Evolutionary conservation across 2,113 vertebrate genomes (phyloP).

Genomic region (Amblyornis subalaris): DNA sequence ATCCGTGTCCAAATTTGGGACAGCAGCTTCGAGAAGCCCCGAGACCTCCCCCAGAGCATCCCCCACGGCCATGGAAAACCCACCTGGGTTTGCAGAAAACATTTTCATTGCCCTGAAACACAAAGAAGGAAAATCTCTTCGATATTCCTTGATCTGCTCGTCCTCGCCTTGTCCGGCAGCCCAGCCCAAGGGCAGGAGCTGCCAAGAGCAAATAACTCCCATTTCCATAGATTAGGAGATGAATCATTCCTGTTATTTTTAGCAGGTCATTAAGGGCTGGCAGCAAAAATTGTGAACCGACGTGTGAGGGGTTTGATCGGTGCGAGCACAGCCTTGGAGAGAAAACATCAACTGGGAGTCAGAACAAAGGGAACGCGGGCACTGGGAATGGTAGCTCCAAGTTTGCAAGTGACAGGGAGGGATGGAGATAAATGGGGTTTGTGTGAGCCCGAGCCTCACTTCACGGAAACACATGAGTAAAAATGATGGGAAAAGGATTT

Average conservation of each 20-base stretch:
- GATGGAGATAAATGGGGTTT: neutral
- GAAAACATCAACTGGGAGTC: neutral
- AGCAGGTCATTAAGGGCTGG: slow-evolving; percentile 39
- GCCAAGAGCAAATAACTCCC: slow-evolving; percentile 1
- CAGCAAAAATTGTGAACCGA: neutral
- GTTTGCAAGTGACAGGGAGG: neutral
- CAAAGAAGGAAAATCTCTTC: neutral
- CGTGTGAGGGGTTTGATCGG: neutral
- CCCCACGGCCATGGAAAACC: accelerated
- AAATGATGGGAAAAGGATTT: neutral
- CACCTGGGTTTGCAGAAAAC: neutral
- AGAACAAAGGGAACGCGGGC: neutral
- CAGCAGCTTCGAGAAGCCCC: neutral
- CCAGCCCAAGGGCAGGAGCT: neutral
- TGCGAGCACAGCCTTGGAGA: neutral
- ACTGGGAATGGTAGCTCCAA: neutral
- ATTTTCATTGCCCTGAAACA: neutral
- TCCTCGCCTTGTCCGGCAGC: neutral
- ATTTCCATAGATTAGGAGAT: slow-evolving; percentile 8
- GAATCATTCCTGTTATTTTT: slow-evolving; percentile 41
- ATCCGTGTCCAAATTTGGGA: accelerated
- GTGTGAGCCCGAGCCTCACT: neutral
- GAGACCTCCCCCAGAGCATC: neutral
- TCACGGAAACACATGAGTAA: accelerated
- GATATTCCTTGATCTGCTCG: neutral